These are phyloP conservation scores for Scomber colias DNA, from an alignment of 2,113 vertebrate genomes.

Conservation along the genomic window DNA sequence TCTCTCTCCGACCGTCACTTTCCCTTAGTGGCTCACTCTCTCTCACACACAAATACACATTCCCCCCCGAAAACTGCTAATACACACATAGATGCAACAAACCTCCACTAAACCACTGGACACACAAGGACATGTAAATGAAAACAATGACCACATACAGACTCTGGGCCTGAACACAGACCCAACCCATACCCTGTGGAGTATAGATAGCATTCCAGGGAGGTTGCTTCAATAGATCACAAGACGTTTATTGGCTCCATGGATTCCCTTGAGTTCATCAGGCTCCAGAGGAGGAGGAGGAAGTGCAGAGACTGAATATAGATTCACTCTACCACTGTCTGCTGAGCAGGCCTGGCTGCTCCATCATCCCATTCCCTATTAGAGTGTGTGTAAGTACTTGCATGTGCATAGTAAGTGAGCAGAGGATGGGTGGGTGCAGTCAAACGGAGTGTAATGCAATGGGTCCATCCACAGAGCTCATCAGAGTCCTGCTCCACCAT, in stretches of 20 bases:
- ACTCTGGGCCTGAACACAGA: constrained; percentile 17
- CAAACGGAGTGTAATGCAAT: constrained; percentile 21
- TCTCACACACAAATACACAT: constrained; percentile 13
- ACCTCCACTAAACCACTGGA: constrained; percentile 19
- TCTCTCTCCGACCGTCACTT: constrained; percentile 30
- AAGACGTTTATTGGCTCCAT: constrained; percentile 69
- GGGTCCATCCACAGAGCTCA: too few relatives aligned
- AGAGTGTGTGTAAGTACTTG: constrained; percentile 53
- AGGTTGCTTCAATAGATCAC: constrained; percentile 68
- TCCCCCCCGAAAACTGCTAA: constrained; percentile 6
- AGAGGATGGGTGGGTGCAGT: constrained; percentile 13
- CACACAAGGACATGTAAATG: constrained; percentile 19
- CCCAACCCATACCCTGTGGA: constrained; percentile 20
- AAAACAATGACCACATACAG: constrained; percentile 27
- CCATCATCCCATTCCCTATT: constrained; percentile 67
- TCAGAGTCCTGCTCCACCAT: too few relatives aligned
- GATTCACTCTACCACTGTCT: constrained; percentile 69
- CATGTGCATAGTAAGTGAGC: constrained; percentile 54
- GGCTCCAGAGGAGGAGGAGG: constrained; percentile 65
- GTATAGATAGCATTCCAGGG: constrained; percentile 60
- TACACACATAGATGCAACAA: constrained; percentile 27
- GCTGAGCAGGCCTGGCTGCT: constrained; percentile 59
- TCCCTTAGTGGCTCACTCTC: constrained; percentile 37
- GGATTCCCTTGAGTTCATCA: constrained; percentile 72
- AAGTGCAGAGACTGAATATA: constrained; percentile 75